Evolutionary conservation across 2,888 invertebrate species (phyloP), one percentile per base, ranked within the genome.

Genomic region (Ommatoiulus sabulosus): DNA sequence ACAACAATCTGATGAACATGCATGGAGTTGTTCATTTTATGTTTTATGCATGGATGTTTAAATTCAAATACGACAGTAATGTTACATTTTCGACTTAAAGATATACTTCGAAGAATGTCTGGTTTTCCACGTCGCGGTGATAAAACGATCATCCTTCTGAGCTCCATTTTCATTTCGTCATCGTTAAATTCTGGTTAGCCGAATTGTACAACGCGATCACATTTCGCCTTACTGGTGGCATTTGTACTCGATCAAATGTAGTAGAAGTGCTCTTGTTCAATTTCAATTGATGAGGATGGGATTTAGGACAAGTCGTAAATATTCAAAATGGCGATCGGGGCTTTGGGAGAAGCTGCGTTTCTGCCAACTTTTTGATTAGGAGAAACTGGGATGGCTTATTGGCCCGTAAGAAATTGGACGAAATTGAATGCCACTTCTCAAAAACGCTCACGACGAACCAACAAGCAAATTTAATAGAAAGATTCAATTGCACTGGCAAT

Each of bases 391-490:
- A 57, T 57, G 17, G 17, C 57, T 57, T 57, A 57, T 57, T 57
- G 57, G 57, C 17, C 57, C 17, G 57, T 57, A 57, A 57, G 57
- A 57, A 57, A 57, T 57, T 57, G 57, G 17, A 57, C 57, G 57
- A 57, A 57, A 12, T 17, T 57, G 57, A 57, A 57, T 17, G 17
- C 5, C 57, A 17, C 17, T 57, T 57, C 17, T 57, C 15, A 57
- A 57, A 57, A 57, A 17, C 12, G 57, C 57, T 57, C 57, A 57
- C 57, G 17, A 57, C 17, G 57, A 57, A 57, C 57, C 57, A 57
- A 57, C 15, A 57, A 57, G 57, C 17, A 57, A 57, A 57, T 57
- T 57, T 57, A 57, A 57, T 57, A 57, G 57, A 57, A 57, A 57
- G 17, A 57, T 57, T 57, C 57, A 57, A 57, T 57, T 57, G 15